Conservation (phyloP, 1,140 invertebrate genomes). For the Musca domestica region DNA sequence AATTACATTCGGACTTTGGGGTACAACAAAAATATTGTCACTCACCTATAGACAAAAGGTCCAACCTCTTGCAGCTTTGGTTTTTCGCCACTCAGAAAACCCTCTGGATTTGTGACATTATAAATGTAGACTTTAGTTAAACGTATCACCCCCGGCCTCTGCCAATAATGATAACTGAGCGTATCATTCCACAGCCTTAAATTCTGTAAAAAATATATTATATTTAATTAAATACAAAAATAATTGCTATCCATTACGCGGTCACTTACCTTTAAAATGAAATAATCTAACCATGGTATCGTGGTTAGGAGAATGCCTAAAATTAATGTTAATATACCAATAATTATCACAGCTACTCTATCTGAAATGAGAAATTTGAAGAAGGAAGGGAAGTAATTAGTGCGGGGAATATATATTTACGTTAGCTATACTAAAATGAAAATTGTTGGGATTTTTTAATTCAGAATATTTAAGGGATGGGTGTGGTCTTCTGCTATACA, state of each 20-base stretch:
- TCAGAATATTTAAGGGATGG: no score
- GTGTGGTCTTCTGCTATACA: no score
- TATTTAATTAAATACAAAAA: background rate
- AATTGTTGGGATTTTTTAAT: no score
- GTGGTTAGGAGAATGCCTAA: conserved; percentile 77
- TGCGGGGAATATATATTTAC: no score
- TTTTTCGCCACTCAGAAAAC: conserved; percentile 77
- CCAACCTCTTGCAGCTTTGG: conserved; percentile 79
- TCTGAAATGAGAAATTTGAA: conserved; percentile 62
- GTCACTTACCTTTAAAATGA: conserved; percentile 71
- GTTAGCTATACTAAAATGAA: no score
- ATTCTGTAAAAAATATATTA: conserved; percentile 62
- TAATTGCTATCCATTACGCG: background rate
- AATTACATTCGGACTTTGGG: no score
- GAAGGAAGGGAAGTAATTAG: no score
- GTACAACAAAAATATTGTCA: background rate
- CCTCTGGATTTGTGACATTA: conserved; percentile 82
- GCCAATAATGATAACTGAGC: conserved; percentile 87
- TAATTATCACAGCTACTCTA: conserved; percentile 72
- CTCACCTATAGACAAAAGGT: conserved; percentile 82
- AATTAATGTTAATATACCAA: conserved; percentile 73
- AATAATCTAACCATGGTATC: conserved; percentile 81
- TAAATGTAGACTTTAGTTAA: conserved; percentile 88
- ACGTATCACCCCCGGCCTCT: conserved; percentile 82
- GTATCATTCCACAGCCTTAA: conserved; percentile 79